phyloP scores from a whole-genome alignment of 2,113 vertebrate species.

The Rhinichthys klamathensis region DNA sequence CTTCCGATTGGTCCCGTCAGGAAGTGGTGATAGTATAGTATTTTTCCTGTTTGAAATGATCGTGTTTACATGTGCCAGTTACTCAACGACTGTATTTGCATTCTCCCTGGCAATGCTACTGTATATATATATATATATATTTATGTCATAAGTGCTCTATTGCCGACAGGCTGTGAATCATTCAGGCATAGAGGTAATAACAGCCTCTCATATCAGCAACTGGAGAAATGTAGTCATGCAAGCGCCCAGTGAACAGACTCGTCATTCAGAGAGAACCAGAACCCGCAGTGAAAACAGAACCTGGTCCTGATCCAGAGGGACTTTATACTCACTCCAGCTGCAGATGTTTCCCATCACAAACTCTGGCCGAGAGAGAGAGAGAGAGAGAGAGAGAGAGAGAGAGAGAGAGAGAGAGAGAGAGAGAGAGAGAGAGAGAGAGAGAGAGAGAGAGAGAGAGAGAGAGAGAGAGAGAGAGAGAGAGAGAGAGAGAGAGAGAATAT shows the following conservation, averaged over 20 bases:
- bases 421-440: constrained; percentile 39
- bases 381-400: constrained; percentile 30
- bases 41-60: neutral
- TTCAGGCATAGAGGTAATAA: constrained; percentile 38
- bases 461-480: constrained; percentile 3
- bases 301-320: constrained; percentile 52
- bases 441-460: constrained; percentile 40
- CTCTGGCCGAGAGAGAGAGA: no score
- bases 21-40: constrained; percentile 43
- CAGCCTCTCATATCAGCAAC: constrained; percentile 3
- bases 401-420: constrained; percentile 40
- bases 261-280: constrained; percentile 42
- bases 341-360: constrained; percentile 72
- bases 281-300: constrained; percentile 37
- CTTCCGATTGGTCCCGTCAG: constrained; percentile 48
- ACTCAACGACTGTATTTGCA: neutral
- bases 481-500: constrained; percentile 42
- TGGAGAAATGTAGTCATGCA: constrained; percentile 38
- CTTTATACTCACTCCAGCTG: constrained; percentile 49
- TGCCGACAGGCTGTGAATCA: neutral
- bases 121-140: neutral
- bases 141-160: neutral
- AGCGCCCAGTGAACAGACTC: constrained; percentile 8
- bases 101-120: neutral
- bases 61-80: neutral